These are phyloP conservation scores for Caenorhabditis brenneri DNA, from an alignment of 1,140 invertebrate genomes.

Conservation along the genomic window DNA sequence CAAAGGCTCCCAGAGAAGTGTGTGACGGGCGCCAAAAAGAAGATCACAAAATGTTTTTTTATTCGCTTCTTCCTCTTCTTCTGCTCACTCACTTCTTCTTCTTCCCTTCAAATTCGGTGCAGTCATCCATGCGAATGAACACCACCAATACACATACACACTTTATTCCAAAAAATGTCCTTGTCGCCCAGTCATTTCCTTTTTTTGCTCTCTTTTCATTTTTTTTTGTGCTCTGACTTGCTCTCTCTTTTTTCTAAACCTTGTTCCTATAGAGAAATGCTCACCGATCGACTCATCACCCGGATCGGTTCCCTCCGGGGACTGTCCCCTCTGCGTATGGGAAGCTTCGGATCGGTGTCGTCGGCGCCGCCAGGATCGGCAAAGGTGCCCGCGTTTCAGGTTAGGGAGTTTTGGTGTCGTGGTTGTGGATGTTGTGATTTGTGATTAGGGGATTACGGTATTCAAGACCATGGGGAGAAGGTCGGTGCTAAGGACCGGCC, in stretches of 20 bases:
- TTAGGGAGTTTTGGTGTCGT: neutral
- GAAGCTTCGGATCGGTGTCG: conserved; percentile 17
- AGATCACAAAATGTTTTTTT: conserved; percentile 1
- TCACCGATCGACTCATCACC: conserved; percentile 27
- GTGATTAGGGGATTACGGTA: neutral
- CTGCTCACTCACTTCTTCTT: neutral
- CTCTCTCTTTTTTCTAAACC: neutral
- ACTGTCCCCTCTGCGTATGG: neutral
- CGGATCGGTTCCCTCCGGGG: conserved; percentile 10
- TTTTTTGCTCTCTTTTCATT: neutral
- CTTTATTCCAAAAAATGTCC: neutral
- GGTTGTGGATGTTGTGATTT: neutral
- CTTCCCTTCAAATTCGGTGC: neutral
- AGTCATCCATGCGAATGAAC: conserved; percentile 34
- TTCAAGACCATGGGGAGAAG: too few species aligned
- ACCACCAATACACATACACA: conserved; percentile 24
- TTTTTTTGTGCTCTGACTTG: neutral
- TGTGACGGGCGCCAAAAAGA: neutral
- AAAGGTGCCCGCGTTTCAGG: conserved; percentile 24
- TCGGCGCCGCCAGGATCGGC: neutral
- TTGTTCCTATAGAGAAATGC: neutral
- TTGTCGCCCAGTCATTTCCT: conserved; percentile 6
- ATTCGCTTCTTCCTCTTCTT: neutral
- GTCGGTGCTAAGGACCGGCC: too few species aligned
- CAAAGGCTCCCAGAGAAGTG: conserved; percentile 1